Percentiles rank a stretch among this genome's conserved stretches.
Evolutionary conservation across 2,797 vertebrate species (phyloP).

Genomic region (Tamandua tetradactyla): DNA sequence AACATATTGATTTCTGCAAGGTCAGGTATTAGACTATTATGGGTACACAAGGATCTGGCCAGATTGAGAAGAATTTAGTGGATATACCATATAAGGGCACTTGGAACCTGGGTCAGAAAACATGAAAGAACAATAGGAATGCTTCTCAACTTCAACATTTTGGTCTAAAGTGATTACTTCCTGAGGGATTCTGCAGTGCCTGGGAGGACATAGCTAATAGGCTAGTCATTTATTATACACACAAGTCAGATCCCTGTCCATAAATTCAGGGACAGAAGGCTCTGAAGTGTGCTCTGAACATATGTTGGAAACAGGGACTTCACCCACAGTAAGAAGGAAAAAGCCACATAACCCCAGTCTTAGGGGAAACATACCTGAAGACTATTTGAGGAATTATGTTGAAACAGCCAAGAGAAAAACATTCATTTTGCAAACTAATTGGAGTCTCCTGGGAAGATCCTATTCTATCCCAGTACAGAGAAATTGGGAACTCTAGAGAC

Average conservation of each 20-base stretch:
- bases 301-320: background rate
- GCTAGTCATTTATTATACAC: background rate
- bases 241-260: background rate
- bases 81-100: background rate
- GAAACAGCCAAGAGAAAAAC: background rate
- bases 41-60: background rate
- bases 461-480: background rate
- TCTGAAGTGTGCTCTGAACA: background rate
- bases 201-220: background rate
- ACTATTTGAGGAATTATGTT: background rate
- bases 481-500: background rate
- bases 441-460: background rate
- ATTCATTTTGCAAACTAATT: background rate
- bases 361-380: background rate
- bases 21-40: background rate
- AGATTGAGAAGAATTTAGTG: background rate
- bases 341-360: background rate
- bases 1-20: background rate
- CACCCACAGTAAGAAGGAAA: background rate
- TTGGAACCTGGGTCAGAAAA: background rate
- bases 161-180: background rate
- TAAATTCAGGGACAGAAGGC: background rate
- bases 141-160: background rate
- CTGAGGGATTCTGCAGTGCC: background rate
- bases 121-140: background rate